Evolutionary conservation across 2,113 vertebrate genomes (phyloP), one percentile per base, ranked within the genome.

Genomic region (Hiodon tergisus): DNA sequence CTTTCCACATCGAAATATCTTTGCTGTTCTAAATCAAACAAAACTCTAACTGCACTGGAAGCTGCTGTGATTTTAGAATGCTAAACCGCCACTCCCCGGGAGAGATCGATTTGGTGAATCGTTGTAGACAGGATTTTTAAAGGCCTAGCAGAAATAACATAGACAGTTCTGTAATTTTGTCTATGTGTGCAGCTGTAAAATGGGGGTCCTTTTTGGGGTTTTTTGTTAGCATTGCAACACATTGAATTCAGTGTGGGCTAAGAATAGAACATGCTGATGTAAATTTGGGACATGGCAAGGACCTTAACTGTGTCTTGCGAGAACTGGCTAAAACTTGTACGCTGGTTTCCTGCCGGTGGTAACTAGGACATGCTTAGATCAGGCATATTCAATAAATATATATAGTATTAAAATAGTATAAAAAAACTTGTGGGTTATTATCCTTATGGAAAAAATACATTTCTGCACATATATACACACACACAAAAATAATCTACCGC

Each of bases 221-320:
- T 31, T 31, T 31, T 31, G 31, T 7, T 4, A 66, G 46, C 46
- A 11, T 10, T 46, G 11, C 6, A 5, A 7, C 6, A 3, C 14
- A 69, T 5, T 53, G 51, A 69, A 11, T 61, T 6, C 46, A 60
- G n/a, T 52, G 66, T 46, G 1, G 51, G 59, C 52, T 65, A 57
- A 76, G 71, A 62, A 71, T 76, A 76, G 68, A 62, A 61, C 9
- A 10, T 76, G 68, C 75, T 76, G 68, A 76, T 65, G 60, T 62
- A 31, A 50, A 70, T 61, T 67, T 54, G 74, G 67, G 67, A 59
- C 53, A 16, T 14, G 57, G 13, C 16, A 52, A 47, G 52, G 3
- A n/a, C 58, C 52, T 60, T 69, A 10, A 48, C 52, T 55, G n/a
- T 17, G 16, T 52, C 11, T 5, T 63, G 5, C 3, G 46, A 9